Evolutionary conservation across 2,797 vertebrate genomes (phyloP).

Genomic region (Rhinophrynus dorsalis): DNA sequence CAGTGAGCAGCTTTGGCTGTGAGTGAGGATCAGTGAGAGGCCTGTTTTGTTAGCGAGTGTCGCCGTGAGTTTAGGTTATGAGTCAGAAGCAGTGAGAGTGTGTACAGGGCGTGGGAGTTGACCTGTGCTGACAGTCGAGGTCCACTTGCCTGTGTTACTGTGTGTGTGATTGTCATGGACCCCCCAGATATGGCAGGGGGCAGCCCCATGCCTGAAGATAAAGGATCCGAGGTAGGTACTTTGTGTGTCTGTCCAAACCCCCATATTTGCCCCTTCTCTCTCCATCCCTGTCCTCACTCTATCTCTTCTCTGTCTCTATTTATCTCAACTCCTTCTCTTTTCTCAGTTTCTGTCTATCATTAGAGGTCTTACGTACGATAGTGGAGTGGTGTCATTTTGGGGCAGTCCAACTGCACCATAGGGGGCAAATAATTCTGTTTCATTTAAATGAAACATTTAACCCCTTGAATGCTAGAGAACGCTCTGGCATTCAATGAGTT

Average conservation of each 20-base stretch:
- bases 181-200: neutral
- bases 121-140: neutral
- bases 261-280: slow-evolving; percentile 3
- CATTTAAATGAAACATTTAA: no score
- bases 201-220: neutral
- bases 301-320: neutral
- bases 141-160: neutral
- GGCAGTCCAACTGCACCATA: no score
- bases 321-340: no score
- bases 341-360: no score
- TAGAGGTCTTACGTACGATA: no score
- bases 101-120: no score
- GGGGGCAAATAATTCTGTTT: no score
- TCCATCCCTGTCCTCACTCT: neutral
- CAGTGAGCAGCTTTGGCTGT: neutral
- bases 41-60: neutral
- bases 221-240: slow-evolving; percentile 16
- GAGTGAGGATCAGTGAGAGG: neutral
- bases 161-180: slow-evolving; percentile 23
- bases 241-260: neutral
- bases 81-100: neutral
- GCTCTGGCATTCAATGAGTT: no score
- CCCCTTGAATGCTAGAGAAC: no score
- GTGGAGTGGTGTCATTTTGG: no score
- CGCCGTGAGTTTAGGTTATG: neutral